Conservation (phyloP, 2,888 invertebrate genomes). For the Agrochola macilenta region DNA sequence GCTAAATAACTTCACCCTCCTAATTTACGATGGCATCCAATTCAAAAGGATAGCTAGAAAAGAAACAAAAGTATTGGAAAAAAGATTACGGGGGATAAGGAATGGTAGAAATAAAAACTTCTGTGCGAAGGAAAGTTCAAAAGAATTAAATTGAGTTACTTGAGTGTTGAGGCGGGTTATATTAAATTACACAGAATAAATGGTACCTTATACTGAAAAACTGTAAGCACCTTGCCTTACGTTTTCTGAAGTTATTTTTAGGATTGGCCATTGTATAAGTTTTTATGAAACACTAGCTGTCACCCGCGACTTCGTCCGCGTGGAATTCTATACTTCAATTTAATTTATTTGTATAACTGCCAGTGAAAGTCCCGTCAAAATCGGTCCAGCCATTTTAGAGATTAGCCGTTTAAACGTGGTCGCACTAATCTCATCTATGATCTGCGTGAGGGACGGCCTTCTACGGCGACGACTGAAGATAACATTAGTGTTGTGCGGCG, state of each 20-base stretch:
- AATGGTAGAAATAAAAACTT: constrained; percentile 54
- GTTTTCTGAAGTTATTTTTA: constrained; percentile 6
- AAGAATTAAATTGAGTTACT: constrained; percentile 55
- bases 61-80: constrained; percentile 56
- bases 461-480: too few relatives aligned
- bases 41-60: constrained; percentile 50
- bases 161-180: constrained; percentile 52
- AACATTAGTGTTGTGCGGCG: too few relatives aligned
- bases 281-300: too few relatives aligned
- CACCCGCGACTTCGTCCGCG: too few relatives aligned
- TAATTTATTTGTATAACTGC: too few relatives aligned
- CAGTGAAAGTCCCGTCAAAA: too few relatives aligned
- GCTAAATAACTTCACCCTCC: constrained; percentile 3
- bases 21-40: constrained; percentile 44
- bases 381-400: too few relatives aligned
- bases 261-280: background rate
- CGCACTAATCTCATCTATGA: too few relatives aligned
- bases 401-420: too few relatives aligned
- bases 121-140: constrained; percentile 48
- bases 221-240: constrained; percentile 4
- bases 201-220: constrained; percentile 13
- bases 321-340: too few relatives aligned
- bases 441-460: too few relatives aligned
- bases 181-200: constrained; percentile 53
- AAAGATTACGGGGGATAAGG: constrained; percentile 51